Base-by-base conservation (phyloP, 2,888 invertebrate genomes). In the Cotesia congregata region DNA sequence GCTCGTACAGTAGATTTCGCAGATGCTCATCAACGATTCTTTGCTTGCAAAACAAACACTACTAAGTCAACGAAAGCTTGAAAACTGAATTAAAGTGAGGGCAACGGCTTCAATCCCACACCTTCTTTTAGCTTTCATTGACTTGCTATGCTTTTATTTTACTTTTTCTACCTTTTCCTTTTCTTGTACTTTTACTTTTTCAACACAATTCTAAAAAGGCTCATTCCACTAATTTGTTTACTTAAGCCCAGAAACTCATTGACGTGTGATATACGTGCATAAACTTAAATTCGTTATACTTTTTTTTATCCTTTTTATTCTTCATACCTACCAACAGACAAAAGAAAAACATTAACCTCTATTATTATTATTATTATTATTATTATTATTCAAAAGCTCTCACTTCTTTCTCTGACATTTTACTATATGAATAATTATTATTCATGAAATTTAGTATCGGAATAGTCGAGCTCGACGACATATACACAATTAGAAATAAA, bases 1-100 rank as follows among this genome's bases (percentile, higher is more conserved):
- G 30, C 78, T 79, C 77, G 80, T 78, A 80, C 78, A 85, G 85
- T 85, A 82, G 79, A 12, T 50, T 50, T 50, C 50, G 50, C 50
- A 50, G 83, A 85, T 85, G 83, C 85, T 77, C 77, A 74, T 65
- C 84, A 80, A 72, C 80, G 84, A 77, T 83, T 83, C 83, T 80
- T 79, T 79, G 83, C 83, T 85, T 81, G 83, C 83, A 80, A 83
- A 85, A 85, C 85, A 85, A 85, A 85, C 84, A 85, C 70, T 73
- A 76, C 30, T 80, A 80, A 85, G 82, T 83, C 82, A 79, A 80
- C 82, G 83, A 84, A 82, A 79, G 73, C 75, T 68, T 39, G 61
- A 79, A 67, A 79, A 72, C 78, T 82, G 81, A 81, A 84, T 81
- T 82, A 82, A 82, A 78, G 78, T 78, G 69, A 72, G 79, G 79